Conservation (phyloP, 2,113 vertebrate genomes). For the Esox niger region DNA sequence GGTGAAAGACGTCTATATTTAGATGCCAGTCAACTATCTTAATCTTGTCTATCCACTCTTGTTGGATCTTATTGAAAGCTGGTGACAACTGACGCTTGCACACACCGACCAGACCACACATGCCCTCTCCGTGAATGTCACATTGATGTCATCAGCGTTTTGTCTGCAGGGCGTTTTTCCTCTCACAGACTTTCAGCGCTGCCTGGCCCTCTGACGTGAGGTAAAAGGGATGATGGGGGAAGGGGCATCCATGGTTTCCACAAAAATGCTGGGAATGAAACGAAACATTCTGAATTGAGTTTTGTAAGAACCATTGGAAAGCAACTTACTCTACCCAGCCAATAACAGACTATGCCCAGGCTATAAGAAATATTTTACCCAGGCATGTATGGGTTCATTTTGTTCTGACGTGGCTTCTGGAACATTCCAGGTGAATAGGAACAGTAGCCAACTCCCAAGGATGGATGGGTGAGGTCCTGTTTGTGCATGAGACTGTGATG, state of each 20-base stretch:
- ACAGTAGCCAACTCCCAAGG: background rate
- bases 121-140: conserved; percentile 32
- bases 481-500: conserved; percentile 18
- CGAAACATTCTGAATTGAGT: background rate
- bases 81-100: conserved; percentile 11
- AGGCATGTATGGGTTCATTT: background rate
- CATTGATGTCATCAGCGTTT: conserved; percentile 49
- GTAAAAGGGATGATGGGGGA: no score
- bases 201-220: background rate
- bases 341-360: no score
- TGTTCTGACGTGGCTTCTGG: background rate
- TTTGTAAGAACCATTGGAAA: background rate
- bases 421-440: background rate
- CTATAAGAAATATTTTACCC: background rate
- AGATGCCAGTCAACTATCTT: background rate
- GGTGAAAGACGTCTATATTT: conserved; percentile 14
- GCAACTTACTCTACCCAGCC: background rate
- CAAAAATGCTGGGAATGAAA: background rate
- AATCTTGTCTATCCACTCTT: conserved; percentile 17
- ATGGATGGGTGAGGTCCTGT: conserved; percentile 26
- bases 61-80: conserved; percentile 6
- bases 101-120: background rate
- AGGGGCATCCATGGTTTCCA: background rate
- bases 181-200: background rate
- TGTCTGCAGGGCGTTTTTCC: conserved; percentile 31